Evolutionary conservation across 2,113 vertebrate species (phyloP).

Genomic region (Smithornis capensis): DNA sequence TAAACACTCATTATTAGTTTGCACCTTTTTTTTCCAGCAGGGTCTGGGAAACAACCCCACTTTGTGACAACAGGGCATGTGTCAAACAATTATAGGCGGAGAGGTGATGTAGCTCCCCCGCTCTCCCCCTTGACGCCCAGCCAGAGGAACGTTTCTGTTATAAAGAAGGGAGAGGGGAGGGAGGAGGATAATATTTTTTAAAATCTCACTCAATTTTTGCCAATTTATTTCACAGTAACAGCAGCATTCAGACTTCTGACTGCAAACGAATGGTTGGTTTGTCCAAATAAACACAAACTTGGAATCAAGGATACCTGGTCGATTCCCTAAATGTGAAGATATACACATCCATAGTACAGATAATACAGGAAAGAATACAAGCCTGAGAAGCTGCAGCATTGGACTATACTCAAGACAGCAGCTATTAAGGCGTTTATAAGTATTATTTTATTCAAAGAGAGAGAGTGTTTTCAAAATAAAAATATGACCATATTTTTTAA

Average conservation of each 20-base stretch:
- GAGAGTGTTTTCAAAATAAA: neutral
- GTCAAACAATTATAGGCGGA: slow-evolving; percentile 46
- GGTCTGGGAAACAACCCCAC: slow-evolving; percentile 48
- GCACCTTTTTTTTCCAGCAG: slow-evolving; percentile 65
- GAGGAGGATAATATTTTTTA: neutral
- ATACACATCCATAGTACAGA: neutral
- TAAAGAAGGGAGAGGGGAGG: neutral
- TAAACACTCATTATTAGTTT: slow-evolving; percentile 81
- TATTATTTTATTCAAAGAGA: neutral
- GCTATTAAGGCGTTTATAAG: neutral
- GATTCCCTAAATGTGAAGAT: neutral
- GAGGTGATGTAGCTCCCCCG: slow-evolving; percentile 7
- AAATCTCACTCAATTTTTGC: neutral
- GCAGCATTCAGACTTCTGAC: neutral
- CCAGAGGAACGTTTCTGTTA: neutral
- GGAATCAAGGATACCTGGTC: neutral
- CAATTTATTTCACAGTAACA: neutral
- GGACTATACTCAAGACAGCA: neutral
- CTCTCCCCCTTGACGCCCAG: neutral
- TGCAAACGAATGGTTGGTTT: neutral
- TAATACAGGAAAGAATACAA: neutral
- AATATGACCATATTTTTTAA: neutral
- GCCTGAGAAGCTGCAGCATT: neutral
- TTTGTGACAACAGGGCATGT: slow-evolving; percentile 51
- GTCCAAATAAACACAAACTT: neutral